Evolutionary conservation across 1,140 invertebrate genomes (phyloP).

Genomic region (Diuraphis noxia): DNA sequence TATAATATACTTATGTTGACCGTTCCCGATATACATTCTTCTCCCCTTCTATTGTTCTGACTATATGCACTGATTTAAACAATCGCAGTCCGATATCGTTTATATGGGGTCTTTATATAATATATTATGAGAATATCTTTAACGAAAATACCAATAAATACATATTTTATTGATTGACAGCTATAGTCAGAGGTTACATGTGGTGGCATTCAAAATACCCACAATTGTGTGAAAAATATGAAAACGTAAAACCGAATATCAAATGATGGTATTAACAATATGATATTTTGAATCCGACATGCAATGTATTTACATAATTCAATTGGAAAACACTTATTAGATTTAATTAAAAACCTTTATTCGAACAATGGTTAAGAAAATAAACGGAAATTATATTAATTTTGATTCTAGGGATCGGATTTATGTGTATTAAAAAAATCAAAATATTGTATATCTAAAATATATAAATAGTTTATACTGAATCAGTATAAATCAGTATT

Average conservation of each 20-base stretch:
- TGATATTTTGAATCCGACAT: neutral
- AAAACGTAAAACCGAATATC: constrained; percentile 23
- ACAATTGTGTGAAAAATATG: constrained; percentile 23
- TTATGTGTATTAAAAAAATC: neutral
- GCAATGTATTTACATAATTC: constrained; percentile 32
- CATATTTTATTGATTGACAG: constrained; percentile 37
- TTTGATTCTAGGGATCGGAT: neutral
- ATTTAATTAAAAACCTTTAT: neutral
- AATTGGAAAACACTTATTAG: constrained; percentile 4
- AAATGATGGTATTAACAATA: neutral
- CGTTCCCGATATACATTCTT: neutral
- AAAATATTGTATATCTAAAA: neutral
- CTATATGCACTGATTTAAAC: constrained; percentile 35
- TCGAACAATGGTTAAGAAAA: neutral
- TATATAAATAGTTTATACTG: neutral
- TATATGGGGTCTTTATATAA: constrained; percentile 11
- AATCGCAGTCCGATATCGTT: neutral
- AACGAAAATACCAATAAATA: constrained; percentile 46
- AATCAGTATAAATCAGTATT: no score
- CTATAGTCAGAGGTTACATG: constrained; percentile 27
- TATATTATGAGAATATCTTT: constrained; percentile 9
- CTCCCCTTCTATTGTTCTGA: constrained; percentile 36
- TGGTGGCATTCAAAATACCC: constrained; percentile 34
- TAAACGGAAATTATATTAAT: neutral
- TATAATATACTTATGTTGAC: neutral